phyloP scores from a whole-genome alignment of 2,797 vertebrate genomes.

The Masticophis lateralis region DNA sequence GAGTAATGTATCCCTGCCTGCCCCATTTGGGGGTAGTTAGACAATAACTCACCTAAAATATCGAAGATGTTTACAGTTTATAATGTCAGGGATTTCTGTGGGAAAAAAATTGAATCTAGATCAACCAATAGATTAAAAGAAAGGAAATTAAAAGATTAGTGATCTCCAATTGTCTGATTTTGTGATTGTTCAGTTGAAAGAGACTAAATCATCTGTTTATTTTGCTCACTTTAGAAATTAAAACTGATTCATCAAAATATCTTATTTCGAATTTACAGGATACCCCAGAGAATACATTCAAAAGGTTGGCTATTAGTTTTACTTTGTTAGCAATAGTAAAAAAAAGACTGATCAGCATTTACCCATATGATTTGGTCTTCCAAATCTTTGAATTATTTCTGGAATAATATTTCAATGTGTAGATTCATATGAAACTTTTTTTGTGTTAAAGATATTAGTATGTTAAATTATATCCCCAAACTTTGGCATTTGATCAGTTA shows the following conservation, averaged over 20 bases:
- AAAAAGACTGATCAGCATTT: neutral
- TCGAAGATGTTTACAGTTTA: conserved; percentile 86
- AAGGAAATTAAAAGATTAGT: neutral
- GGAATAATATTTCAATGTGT: neutral
- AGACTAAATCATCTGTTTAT: neutral
- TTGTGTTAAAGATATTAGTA: neutral
- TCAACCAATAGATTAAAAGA: neutral
- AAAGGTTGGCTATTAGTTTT: neutral
- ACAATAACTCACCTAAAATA: conserved; percentile 84
- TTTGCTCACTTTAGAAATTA: neutral
- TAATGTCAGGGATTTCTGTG: conserved; percentile 92
- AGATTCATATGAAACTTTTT: neutral
- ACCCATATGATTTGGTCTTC: neutral
- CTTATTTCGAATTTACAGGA: neutral
- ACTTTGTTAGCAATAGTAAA: neutral
- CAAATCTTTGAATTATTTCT: neutral
- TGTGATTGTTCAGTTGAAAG: neutral
- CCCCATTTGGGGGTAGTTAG: neutral
- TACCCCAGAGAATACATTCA: neutral
- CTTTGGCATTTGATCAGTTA: neutral
- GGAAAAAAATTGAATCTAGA: conserved; percentile 50
- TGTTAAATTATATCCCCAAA: neutral
- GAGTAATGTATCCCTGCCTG: neutral
- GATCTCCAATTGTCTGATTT: neutral
- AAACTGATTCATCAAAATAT: neutral